Conservation (phyloP, 2,888 invertebrate genomes). For the Xestia ashworthii region DNA sequence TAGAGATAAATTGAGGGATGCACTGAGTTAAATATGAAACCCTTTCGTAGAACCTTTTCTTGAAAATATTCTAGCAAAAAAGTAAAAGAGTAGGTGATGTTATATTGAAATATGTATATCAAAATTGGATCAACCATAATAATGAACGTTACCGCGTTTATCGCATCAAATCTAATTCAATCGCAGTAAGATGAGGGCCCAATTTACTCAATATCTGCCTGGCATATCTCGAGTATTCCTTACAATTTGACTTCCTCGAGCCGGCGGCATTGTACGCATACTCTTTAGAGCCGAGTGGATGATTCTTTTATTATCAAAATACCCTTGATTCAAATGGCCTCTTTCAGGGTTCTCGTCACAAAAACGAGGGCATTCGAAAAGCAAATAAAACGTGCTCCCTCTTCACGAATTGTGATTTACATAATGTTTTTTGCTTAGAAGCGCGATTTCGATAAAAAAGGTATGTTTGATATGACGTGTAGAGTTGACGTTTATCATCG, state of each 20-base stretch:
- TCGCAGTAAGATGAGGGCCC: constrained; percentile 67
- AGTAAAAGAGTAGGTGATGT: background rate
- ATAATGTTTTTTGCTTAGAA: constrained; percentile 75
- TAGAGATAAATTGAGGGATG: constrained; percentile 14
- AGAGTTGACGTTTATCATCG: constrained; percentile 54
- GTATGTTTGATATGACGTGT: constrained; percentile 66
- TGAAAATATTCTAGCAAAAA: background rate
- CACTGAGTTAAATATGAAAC: constrained; percentile 7
- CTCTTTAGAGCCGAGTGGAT: constrained; percentile 76
- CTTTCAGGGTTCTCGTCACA: constrained; percentile 78
- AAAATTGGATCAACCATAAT: constrained; percentile 45
- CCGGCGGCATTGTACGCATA: constrained; percentile 71
- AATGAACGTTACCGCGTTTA: constrained; percentile 53
- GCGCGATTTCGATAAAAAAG: constrained; percentile 68
- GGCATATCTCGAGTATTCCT: constrained; percentile 69
- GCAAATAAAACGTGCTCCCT: constrained; percentile 82
- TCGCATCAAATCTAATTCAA: constrained; percentile 66
- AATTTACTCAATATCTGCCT: constrained; percentile 72
- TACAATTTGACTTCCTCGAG: constrained; percentile 70
- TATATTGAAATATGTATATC: constrained; percentile 24
- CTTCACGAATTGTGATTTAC: constrained; percentile 78
- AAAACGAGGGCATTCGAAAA: constrained; percentile 77
- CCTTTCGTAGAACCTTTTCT: background rate
- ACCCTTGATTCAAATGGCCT: constrained; percentile 81
- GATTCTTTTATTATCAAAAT: constrained; percentile 84